A percentile compares a stretch with the other conserved stretches of the same genome.
Conservation (phyloP, 2,888 invertebrate genomes). For the Drosophila sordidapex region DNA sequence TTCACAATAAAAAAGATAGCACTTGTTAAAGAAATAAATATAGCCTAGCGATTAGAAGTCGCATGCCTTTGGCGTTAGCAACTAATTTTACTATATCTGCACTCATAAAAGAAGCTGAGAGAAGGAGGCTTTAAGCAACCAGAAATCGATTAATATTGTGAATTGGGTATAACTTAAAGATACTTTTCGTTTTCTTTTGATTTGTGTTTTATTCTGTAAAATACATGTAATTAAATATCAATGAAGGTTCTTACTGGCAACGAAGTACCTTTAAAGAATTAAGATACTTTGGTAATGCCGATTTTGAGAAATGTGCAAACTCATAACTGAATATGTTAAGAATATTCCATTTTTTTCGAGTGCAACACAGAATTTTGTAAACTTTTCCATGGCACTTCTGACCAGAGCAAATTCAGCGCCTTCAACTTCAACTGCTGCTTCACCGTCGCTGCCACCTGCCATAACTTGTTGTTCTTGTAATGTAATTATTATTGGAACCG, state of each 20-base stretch:
- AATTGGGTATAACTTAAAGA: neutral
- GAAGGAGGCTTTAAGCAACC: neutral
- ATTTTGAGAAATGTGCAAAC: neutral
- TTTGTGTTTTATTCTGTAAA: neutral
- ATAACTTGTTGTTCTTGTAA: conserved; percentile 67
- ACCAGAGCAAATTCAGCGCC: conserved; percentile 12
- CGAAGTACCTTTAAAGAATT: neutral
- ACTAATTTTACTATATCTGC: neutral
- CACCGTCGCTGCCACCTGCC: conserved; percentile 55
- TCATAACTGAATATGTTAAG: neutral
- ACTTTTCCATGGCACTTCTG: conserved; percentile 42
- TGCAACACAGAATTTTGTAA: conserved; percentile 22
- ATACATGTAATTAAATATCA: neutral
- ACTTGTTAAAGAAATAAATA: neutral
- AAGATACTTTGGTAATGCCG: neutral
- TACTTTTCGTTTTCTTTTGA: neutral
- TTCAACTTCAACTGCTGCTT: conserved; percentile 3
- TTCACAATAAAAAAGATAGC: conserved; percentile 15
- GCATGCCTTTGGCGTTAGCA: neutral
- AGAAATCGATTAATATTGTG: neutral
- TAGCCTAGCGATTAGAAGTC: neutral
- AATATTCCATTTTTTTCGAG: neutral
- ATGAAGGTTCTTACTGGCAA: neutral
- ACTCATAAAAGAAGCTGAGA: neutral
- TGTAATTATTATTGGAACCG: conserved; percentile 72